Evolutionary conservation across 1,140 invertebrate species (phyloP), one percentile per base, ranked within the genome.

Genomic region (Brachionus rubens): DNA sequence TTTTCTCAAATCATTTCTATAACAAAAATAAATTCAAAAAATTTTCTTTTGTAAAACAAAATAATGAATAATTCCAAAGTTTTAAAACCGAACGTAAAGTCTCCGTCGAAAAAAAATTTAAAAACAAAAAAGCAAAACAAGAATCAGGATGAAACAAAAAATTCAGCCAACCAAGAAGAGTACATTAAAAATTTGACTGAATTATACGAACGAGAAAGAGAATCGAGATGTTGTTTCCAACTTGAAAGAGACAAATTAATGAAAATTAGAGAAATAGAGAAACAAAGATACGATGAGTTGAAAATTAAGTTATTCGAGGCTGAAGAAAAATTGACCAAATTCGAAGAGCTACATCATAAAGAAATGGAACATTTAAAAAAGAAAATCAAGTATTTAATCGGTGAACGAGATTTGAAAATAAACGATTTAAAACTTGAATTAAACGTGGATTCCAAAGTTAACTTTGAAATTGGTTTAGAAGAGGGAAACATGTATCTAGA

Each of bases 331-430:
- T 41, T 65, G 6, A 26, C 26, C 19, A 41, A 65, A 65, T 65
- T 7, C 26, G 59, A 65, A 26, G 59, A 65, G 30, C 4, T 1
- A 12, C 40, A 65, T 65, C 16, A 41, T 24, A 41, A 24, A 24
- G 59, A 65, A 43, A 65, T 65, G 7, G 21, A 16, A 26, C 41
- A 46, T n/a, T 43, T 65, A 26, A 36, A 43, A 3, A 65, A 65
- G 14, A 65, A 65, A 65, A 65, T 65, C 10, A 65, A 65, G 26
- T 65, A 65, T 65, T 43, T 65, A 65, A 65, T 65, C 24, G 59
- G 36, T 21, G 59, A 65, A 21, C 5, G 59, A 24, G 59, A 65
- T 1, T 43, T 65, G 9, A 65, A 65, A 36, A 41, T 65, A 26
- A 65, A 65, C 30, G 21, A 65, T 65, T 19, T 65, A n/a, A 65